These are phyloP conservation scores for Acrossocheilus wenchowensis DNA, from an alignment of 2,797 vertebrate species.

Conservation along the genomic window DNA sequence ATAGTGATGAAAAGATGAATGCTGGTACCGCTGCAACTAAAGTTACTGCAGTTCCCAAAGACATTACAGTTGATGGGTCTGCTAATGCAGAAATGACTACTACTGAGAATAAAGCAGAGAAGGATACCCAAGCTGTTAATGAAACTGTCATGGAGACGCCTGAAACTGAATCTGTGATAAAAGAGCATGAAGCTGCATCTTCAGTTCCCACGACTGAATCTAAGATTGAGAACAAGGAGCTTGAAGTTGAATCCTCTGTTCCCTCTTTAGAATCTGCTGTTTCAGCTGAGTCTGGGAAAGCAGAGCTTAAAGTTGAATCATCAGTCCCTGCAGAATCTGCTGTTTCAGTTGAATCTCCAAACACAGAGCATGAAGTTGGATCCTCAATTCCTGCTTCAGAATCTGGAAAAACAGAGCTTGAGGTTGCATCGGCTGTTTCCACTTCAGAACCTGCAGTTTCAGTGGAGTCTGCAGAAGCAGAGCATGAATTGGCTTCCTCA, in stretches of 20 bases:
- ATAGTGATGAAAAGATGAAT: slow-evolving; percentile 7
- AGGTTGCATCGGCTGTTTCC: neutral
- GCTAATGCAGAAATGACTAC: neutral
- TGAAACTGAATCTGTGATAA: slow-evolving; percentile 3
- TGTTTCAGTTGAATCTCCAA: neutral
- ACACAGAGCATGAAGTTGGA: neutral
- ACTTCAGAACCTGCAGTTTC: neutral
- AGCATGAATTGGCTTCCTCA: neutral
- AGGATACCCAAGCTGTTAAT: slow-evolving; percentile 2
- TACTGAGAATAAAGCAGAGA: neutral
- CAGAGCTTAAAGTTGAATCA: neutral
- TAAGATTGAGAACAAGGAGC: neutral
- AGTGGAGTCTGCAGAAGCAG: neutral
- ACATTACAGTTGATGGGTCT: neutral
- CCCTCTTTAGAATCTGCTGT: neutral
- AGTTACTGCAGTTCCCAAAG: neutral
- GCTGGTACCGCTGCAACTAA: neutral
- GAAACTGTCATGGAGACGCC: neutral
- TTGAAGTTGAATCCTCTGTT: slow-evolving; percentile 1
- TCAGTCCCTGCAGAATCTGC: slow-evolving; percentile 1
- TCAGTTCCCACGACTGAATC: neutral
- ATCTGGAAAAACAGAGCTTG: neutral
- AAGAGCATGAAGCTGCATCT: neutral
- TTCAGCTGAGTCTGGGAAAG: neutral
- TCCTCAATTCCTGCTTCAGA: neutral